A percentile compares a stretch with the other conserved stretches of the same genome.
These are phyloP conservation scores for Spatulosminthurus flaviceps DNA, from an alignment of 2,888 invertebrate species.

Conservation along the genomic window DNA sequence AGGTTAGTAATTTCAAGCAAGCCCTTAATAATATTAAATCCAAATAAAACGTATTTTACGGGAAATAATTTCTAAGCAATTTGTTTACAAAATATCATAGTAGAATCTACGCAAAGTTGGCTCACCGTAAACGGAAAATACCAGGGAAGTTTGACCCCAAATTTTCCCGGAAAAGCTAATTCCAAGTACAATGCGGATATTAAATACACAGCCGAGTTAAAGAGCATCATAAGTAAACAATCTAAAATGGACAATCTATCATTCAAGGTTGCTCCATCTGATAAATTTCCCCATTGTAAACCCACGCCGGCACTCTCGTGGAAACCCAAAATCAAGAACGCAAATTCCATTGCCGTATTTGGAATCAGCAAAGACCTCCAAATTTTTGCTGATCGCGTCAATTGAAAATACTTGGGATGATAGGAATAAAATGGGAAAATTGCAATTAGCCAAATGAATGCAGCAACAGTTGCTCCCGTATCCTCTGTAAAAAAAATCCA, in stretches of 20 bases:
- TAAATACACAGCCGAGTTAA: constrained; percentile 77
- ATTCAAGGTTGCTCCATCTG: constrained; percentile 64
- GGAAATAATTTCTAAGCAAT: no score
- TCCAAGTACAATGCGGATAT: constrained; percentile 84
- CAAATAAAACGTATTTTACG: no score
- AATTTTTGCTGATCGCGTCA: constrained; percentile 73
- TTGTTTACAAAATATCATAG: no score
- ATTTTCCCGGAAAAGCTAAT: constrained; percentile 85
- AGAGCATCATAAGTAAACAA: constrained; percentile 71
- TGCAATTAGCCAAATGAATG: constrained; percentile 78
- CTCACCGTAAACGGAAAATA: constrained; percentile 76
- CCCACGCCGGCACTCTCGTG: constrained; percentile 63
- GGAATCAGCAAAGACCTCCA: constrained; percentile 74
- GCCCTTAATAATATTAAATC: no score
- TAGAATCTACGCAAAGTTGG: no score
- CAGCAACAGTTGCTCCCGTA: constrained; percentile 79
- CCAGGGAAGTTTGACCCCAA: constrained; percentile 83
- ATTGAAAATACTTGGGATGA: constrained; percentile 73
- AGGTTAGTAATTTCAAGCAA: no score
- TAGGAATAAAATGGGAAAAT: constrained; percentile 78
- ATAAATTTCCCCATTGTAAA: constrained; percentile 68
- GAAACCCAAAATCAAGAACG: constrained; percentile 70
- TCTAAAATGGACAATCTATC: constrained; percentile 66
- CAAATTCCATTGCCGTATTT: constrained; percentile 83
- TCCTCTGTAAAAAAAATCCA: constrained; percentile 71